Evolutionary conservation across 2,888 invertebrate genomes (phyloP), one percentile per base, ranked within the genome.

Genomic region (Mesorhabditis belari): DNA sequence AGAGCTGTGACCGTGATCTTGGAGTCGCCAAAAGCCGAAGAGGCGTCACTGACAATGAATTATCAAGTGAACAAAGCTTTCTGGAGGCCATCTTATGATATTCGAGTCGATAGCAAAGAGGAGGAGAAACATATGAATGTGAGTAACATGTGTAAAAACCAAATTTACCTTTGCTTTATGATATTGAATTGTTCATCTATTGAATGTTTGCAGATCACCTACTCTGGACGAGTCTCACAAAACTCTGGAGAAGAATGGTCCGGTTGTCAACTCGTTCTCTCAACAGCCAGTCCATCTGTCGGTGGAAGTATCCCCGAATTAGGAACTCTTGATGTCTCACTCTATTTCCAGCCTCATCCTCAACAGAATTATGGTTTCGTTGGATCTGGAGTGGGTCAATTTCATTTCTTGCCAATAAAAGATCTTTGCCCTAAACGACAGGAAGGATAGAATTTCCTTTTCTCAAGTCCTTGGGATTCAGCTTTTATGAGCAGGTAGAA

Each of bases 231-330:
- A 61, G 79, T 83, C 55, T 60, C 69, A 25, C 83, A 83, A 69
- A 66, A 70, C 4, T 81, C 82, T 5, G 81, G 80, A 0, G 83
- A 83, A 64, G 82, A 83, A 63, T 83, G 83, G 74, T 55, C 0
- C 74, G 57, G 49, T 19, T 62, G 60, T 6, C 61, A 64, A n/a
- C 51, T 66, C 5, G 57, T 66, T n/a, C 63, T 77, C 4, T 70
- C 73, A 29, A 77, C 77, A 17, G 76, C 75, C 35, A 67, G 66
- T 35, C 77, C 77, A n/a, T 67, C 67, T 25, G 61, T 71, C 9
- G 77, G 75, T 5, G 76, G 73, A 12, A 57, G 63, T 23, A 64
- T 77, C 27, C 77, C 77, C 6, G 67, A 70, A 17, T 60, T 77
- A 4, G 74, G 73, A 29, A 80, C 79, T 9, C 60, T 77, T 5